Evolutionary conservation across 2,797 vertebrate genomes (phyloP), one percentile per base, ranked within the genome.

Genomic region (Platalea minor): DNA sequence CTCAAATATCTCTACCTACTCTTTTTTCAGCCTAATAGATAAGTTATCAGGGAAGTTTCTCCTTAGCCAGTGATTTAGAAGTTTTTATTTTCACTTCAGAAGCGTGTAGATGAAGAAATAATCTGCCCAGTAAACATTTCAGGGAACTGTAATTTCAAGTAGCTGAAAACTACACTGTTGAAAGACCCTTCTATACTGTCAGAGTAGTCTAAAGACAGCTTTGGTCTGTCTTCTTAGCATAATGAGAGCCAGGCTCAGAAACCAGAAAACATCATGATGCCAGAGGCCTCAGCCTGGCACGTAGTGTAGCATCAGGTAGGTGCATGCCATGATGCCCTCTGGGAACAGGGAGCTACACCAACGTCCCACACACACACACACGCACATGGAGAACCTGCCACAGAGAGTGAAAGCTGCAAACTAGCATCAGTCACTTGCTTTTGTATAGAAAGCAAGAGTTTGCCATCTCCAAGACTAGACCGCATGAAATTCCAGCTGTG

Each of bases 241-340:
- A 23, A 5, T 26, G 14, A 79, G 14, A 64, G 28, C 39, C 24
- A 46, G 41, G 18, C 11, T 88, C 19, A 76, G 35, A 91, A 91
- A 68, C 17, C 4, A 57, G 23, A 76, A 78, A 14, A 7, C 2
- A 28, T 23, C 8, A 10, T 17, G 5, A 25, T 11, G 7, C 50
- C 53, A 33, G 37, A 70, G 26, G n/a, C 8, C 7, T 10, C 67
- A 65, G 17, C 21, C 13, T 73, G 20, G 14, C 5, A 12, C 0
- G 2, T 4, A 4, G 23, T 10, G 29, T 11, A 46, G 6, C 28
- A 9, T 39, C 46, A 80, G 25, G 25, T 28, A 85, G 25, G 17
- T 67, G 15, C 1, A 0, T 72, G 19, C 20, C 25, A 5, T 3
- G 24, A 57, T 19, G 25, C 16, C 10, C 0, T 0, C 3, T 80